Conservation (phyloP, 2,888 invertebrate species). For the Tolmerus cingulatus region DNA sequence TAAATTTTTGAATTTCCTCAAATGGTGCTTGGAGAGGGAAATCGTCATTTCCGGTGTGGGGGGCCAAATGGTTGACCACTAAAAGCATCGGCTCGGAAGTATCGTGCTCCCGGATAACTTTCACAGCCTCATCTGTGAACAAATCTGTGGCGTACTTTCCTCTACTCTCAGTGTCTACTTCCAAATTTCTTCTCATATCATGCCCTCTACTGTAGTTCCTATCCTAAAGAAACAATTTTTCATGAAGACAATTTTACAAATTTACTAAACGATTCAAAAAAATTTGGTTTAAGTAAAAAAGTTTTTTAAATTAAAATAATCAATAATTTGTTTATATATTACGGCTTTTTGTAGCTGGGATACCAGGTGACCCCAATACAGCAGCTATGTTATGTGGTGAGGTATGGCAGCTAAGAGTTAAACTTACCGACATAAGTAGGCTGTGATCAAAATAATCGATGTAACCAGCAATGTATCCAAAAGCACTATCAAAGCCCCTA, state of each 20-base stretch:
- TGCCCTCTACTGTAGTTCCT: constrained; percentile 62
- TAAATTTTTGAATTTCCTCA: constrained; percentile 73
- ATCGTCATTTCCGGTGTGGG: constrained; percentile 78
- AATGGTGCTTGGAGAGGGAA: constrained; percentile 76
- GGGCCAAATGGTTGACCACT: constrained; percentile 80
- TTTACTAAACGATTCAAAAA: background rate
- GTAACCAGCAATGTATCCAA: constrained; percentile 84
- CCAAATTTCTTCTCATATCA: constrained; percentile 66
- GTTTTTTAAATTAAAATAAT: too few species aligned
- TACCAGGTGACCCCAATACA: too few species aligned
- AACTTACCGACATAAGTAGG: constrained; percentile 61
- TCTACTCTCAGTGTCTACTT: constrained; percentile 66
- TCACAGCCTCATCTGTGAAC: constrained; percentile 71
- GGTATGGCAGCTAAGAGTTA: too few species aligned
- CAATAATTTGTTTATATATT: too few species aligned
- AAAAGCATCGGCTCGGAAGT: constrained; percentile 75
- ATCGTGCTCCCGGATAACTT: constrained; percentile 70
- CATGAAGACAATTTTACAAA: too few species aligned
- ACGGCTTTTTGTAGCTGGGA: too few species aligned
- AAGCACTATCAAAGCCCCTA: constrained; percentile 82
- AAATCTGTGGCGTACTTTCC: constrained; percentile 75
- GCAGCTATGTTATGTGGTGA: too few species aligned
- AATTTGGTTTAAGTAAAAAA: background rate
- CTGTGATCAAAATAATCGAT: constrained; percentile 81
- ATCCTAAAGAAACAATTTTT: constrained; percentile 46